Conservation (phyloP, 1,140 invertebrate genomes). For the Lepidotrigona ventralis region DNA sequence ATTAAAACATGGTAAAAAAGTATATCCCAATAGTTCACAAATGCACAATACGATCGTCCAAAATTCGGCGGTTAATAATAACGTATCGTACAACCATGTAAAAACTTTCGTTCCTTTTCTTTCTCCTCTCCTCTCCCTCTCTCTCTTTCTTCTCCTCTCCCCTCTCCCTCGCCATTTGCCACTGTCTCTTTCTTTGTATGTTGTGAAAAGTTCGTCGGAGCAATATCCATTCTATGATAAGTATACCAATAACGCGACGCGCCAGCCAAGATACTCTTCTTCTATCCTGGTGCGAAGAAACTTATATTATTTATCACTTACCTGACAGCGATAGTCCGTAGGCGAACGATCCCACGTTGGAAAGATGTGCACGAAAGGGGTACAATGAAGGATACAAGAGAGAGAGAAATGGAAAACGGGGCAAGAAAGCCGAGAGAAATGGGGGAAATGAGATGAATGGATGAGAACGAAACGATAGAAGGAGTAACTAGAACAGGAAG, state of each 20-base stretch:
- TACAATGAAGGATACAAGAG: background rate
- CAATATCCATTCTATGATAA: conserved; percentile 49
- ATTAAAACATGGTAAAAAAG: conserved; percentile 41
- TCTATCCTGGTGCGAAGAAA: conserved; percentile 60
- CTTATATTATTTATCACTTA: conserved; percentile 76
- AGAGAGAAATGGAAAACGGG: background rate
- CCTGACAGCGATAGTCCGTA: conserved; percentile 69
- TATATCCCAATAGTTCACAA: conserved; percentile 35
- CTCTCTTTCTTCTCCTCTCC: background rate
- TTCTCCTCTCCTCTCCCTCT: background rate
- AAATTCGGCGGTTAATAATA: conserved; percentile 42
- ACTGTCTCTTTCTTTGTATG: conserved; percentile 29
- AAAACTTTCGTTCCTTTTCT: conserved; percentile 31
- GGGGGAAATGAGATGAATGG: background rate
- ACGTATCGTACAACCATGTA: conserved; percentile 14
- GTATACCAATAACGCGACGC: conserved; percentile 61
- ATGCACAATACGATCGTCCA: conserved; percentile 20
- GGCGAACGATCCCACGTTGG: conserved; percentile 65
- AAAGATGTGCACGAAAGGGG: conserved; percentile 34
- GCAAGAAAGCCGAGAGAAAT: conserved; percentile 22
- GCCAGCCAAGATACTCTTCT: conserved; percentile 33
- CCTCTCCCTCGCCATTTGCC: conserved; percentile 7
- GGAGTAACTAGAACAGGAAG: too few species aligned
- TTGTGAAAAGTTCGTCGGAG: conserved; percentile 41
- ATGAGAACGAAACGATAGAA: background rate